Conservation (phyloP, 2,797 vertebrate species). For the Enteromius viviparus region DNA sequence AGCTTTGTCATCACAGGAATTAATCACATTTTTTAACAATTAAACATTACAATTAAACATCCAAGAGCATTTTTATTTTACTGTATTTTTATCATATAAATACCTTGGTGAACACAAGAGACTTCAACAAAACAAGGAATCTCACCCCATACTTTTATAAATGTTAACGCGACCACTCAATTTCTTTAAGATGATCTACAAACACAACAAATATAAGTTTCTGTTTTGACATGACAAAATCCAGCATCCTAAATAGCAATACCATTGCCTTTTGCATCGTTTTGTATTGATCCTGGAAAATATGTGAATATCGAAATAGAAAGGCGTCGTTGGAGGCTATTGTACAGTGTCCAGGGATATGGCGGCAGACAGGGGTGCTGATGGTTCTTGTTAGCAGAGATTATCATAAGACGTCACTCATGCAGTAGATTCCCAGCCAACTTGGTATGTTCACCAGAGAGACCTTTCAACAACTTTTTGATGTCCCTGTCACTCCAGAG, state of each 20-base stretch:
- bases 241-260: background rate
- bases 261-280: background rate
- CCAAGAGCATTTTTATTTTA: background rate
- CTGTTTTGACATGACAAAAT: background rate
- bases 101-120: background rate
- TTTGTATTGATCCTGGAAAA: background rate
- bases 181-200: background rate
- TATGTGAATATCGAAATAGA: constrained; percentile 18
- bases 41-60: too few relatives aligned
- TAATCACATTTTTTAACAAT: background rate
- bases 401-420: constrained; percentile 49
- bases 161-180: background rate
- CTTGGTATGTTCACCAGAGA: constrained; percentile 42
- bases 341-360: constrained; percentile 27
- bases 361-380: constrained; percentile 26
- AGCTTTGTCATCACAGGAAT: background rate
- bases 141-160: background rate
- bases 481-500: constrained; percentile 26
- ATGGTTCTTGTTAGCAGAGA: constrained; percentile 24
- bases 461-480: constrained; percentile 43
- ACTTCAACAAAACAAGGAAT: background rate
- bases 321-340: constrained; percentile 22
- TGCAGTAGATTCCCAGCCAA: constrained; percentile 35
- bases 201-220: background rate
- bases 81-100: background rate